phyloP scores from a whole-genome alignment of 2,113 vertebrate genomes.

The Gambusia holbrooki region DNA sequence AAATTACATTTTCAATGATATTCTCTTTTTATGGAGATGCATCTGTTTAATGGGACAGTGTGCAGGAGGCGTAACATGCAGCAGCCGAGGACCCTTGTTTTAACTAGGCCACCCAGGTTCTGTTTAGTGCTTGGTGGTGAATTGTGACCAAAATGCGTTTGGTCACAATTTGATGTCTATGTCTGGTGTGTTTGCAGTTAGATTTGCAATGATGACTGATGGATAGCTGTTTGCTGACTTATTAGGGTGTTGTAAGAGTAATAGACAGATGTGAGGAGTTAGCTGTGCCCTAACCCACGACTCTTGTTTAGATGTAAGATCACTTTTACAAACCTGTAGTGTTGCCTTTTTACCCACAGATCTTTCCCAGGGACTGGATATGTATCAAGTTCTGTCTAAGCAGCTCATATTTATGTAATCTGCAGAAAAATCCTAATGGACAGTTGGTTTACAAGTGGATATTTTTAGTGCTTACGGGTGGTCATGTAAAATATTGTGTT shows the following conservation, averaged over 20 bases:
- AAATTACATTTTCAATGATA: background rate
- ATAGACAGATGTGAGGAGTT: constrained; percentile 13
- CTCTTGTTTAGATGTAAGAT: constrained; percentile 5
- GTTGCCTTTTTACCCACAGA: constrained; percentile 4
- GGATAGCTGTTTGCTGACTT: background rate
- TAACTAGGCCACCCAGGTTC: constrained; percentile 10
- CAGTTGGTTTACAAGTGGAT: constrained; percentile 50
- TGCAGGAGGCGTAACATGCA: background rate
- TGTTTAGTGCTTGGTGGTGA: constrained; percentile 1
- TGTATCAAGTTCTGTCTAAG: background rate
- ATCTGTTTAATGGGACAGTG: background rate
- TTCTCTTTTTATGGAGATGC: background rate
- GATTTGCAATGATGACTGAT: constrained; percentile 1
- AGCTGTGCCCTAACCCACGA: no score
- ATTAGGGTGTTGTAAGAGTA: background rate
- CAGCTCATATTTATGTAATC: background rate
- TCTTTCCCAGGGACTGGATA: no score
- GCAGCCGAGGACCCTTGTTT: background rate
- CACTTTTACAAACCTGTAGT: constrained; percentile 18
- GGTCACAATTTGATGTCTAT: constrained; percentile 3
- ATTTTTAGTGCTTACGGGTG: constrained; percentile 29
- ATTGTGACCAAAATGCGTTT: constrained; percentile 18
- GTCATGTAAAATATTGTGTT: constrained; percentile 37
- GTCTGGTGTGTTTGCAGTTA: background rate
- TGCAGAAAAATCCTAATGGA: constrained; percentile 31